phyloP scores from a whole-genome alignment of 1,140 invertebrate genomes.

The Whitmania pigra region DNA sequence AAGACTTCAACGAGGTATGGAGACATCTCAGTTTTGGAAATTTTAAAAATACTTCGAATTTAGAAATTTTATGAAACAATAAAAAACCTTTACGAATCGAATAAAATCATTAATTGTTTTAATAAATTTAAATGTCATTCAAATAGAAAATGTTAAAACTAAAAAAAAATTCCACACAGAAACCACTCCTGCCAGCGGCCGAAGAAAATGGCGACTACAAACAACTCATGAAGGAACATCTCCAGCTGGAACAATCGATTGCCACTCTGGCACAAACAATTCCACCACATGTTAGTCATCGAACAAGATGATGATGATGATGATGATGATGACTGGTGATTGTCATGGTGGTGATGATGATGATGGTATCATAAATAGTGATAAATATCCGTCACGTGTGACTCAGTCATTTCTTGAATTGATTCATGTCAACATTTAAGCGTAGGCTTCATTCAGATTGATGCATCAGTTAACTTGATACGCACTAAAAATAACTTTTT shows the following conservation, averaged over 20 bases:
- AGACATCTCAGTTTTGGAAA: too few relatives aligned
- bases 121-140: too few relatives aligned
- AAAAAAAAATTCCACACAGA: too few relatives aligned
- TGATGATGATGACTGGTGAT: not conserved
- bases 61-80: too few relatives aligned
- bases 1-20: too few relatives aligned
- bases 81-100: too few relatives aligned
- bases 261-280: not conserved
- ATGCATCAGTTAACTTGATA: not conserved
- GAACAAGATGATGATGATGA: conserved; percentile 10
- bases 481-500: not conserved
- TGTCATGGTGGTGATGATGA: not conserved
- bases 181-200: not conserved
- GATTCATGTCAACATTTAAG: too few relatives aligned
- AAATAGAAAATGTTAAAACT: too few relatives aligned
- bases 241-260: conserved; percentile 3
- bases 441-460: not conserved
- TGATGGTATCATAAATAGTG: not conserved
- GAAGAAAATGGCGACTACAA: conserved; percentile 11
- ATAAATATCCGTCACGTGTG: too few relatives aligned
- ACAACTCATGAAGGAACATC: conserved; percentile 15
- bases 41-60: too few relatives aligned
- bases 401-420: too few relatives aligned
- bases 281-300: not conserved
- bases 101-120: too few relatives aligned